Evolutionary conservation across 1,140 invertebrate genomes (phyloP).

Genomic region (Colletes latitarsis): DNA sequence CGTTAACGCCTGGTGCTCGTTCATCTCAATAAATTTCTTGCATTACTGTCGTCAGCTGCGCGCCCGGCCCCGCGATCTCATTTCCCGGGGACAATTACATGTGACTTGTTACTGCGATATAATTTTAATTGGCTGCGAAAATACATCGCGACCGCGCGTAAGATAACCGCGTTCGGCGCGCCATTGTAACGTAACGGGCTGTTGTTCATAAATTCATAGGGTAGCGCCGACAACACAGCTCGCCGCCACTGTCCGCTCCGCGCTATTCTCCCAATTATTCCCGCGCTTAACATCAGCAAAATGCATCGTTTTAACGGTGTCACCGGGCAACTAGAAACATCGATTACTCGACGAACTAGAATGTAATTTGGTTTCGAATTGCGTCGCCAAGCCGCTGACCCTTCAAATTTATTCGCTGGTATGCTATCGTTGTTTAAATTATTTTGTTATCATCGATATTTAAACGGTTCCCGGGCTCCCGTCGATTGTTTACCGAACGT

Average conservation of each 20-base stretch:
- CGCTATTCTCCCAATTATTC: conserved; percentile 36
- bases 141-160: conserved; percentile 16
- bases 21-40: conserved; percentile 62
- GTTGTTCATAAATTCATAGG: conserved; percentile 45
- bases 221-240: neutral
- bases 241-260: neutral
- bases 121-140: conserved; percentile 59
- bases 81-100: conserved; percentile 50
- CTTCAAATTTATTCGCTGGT: conserved; percentile 20
- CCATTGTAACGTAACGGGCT: neutral
- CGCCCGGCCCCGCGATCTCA: conserved; percentile 24
- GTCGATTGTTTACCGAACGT: neutral
- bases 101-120: conserved; percentile 50
- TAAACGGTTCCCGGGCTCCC: conserved; percentile 25
- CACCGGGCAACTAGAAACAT: conserved; percentile 39
- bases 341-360: conserved; percentile 46
- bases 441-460: conserved; percentile 18
- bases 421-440: neutral
- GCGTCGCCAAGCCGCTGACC: conserved; percentile 7
- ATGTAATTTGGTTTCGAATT: conserved; percentile 34
- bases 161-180: conserved; percentile 19
- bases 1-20: conserved; percentile 21
- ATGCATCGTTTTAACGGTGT: conserved; percentile 44
- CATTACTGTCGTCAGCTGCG: conserved; percentile 45
- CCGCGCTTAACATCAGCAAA: conserved; percentile 20